A percentile compares a stretch with the other conserved stretches of the same genome.
phyloP scores from a whole-genome alignment of 1,140 invertebrate species.

The Pseudomyrmex gracilis region DNA sequence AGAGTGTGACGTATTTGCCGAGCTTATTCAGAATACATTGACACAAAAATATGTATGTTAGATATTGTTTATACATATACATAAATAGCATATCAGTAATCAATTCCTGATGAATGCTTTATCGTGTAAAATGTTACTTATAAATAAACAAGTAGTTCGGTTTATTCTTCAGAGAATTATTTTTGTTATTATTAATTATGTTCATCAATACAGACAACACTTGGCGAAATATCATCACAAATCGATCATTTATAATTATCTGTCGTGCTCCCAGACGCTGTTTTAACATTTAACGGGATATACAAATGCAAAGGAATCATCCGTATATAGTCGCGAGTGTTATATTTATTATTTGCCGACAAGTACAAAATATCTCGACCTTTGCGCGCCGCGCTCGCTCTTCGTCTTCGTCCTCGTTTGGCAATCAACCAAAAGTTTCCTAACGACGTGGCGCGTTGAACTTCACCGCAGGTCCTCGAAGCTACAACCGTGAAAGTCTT shows the following conservation, averaged over 20 bases:
- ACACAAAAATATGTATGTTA: neutral
- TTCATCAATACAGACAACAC: slow-evolving; percentile 10
- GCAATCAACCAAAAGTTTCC: slow-evolving; percentile 63
- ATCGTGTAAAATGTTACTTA: slow-evolving; percentile 1
- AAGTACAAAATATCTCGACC: slow-evolving; percentile 57
- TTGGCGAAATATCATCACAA: slow-evolving; percentile 33
- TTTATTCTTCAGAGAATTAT: neutral
- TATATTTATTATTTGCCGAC: slow-evolving; percentile 64
- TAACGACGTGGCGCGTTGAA: slow-evolving; percentile 56
- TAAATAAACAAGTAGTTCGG: neutral
- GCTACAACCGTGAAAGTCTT: slow-evolving; percentile 65
- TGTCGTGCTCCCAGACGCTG: neutral
- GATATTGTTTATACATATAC: neutral
- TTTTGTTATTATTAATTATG: slow-evolving; percentile 45
- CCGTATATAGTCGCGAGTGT: slow-evolving; percentile 47
- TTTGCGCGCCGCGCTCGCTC: neutral
- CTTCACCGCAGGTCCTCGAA: slow-evolving; percentile 32
- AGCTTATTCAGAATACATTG: neutral
- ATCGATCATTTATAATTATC: slow-evolving; percentile 50
- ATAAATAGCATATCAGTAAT: slow-evolving; percentile 3
- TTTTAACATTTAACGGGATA: slow-evolving; percentile 29
- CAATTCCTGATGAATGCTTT: slow-evolving; percentile 14
- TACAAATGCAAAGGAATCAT: slow-evolving; percentile 20
- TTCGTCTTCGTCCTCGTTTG: slow-evolving; percentile 55
- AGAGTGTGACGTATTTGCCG: too few species aligned